These are phyloP conservation scores for Hippocampus zosterae DNA, from an alignment of 2,113 vertebrate species.

Conservation along the genomic window DNA sequence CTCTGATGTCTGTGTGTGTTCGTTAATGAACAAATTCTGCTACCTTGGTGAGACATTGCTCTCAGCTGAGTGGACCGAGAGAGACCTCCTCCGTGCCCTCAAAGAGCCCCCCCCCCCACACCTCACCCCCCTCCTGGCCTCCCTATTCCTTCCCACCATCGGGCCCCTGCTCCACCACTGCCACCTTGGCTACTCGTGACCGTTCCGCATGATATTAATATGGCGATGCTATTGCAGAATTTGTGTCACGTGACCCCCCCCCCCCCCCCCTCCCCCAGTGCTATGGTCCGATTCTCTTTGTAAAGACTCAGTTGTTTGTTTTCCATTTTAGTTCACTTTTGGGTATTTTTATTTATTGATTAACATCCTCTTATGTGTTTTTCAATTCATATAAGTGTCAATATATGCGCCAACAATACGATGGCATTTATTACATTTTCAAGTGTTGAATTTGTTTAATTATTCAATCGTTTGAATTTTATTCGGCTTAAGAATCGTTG, in stretches of 20 bases:
- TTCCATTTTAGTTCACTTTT: too few species aligned
- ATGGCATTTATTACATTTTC: too few species aligned
- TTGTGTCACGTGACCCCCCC: not conserved
- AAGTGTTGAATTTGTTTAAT: too few species aligned
- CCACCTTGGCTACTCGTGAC: not conserved
- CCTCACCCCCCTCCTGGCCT: slow-evolving; percentile 4
- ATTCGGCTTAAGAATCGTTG: too few species aligned
- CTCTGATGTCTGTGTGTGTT: slow-evolving; percentile 77
- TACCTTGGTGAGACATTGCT: slow-evolving; percentile 78
- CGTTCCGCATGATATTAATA: not conserved
- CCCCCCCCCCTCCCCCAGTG: too few species aligned
- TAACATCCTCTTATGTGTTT: too few species aligned
- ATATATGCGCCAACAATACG: too few species aligned
- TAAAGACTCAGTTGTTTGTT: too few species aligned
- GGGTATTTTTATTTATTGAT: too few species aligned
- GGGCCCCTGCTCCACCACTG: slow-evolving; percentile 5
- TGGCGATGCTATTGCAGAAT: not conserved
- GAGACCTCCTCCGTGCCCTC: slow-evolving; percentile 44
- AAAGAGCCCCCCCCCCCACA: not conserved
- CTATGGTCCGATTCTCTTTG: too few species aligned
- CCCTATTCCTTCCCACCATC: slow-evolving; percentile 29
- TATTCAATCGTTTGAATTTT: too few species aligned
- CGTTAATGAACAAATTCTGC: slow-evolving; percentile 79
- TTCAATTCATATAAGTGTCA: too few species aligned
- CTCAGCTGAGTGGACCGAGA: slow-evolving; percentile 69